Conservation (phyloP, 2,888 invertebrate genomes). For the Drosophila mettleri region DNA sequence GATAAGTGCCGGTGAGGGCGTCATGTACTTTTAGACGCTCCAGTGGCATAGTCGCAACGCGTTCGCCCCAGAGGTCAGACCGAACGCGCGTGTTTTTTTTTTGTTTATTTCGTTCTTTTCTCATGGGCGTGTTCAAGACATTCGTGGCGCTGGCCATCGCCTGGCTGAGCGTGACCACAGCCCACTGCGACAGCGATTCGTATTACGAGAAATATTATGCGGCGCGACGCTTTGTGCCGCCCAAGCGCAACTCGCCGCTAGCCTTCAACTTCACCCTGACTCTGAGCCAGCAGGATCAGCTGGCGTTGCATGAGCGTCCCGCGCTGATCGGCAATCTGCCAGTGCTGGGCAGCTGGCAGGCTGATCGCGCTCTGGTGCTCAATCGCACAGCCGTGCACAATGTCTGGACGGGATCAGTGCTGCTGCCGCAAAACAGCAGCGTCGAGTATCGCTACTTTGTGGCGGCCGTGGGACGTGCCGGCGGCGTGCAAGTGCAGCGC, state of each 20-base stretch:
- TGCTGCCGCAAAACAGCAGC: constrained; percentile 88
- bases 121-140: constrained; percentile 39
- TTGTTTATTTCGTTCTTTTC: too few species aligned
- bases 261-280: constrained; percentile 70
- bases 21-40: background rate
- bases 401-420: constrained; percentile 88
- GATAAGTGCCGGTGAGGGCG: constrained; percentile 22
- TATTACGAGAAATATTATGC: constrained; percentile 83
- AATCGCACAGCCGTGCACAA: constrained; percentile 84
- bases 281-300: constrained; percentile 75
- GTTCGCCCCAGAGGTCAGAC: constrained; percentile 46
- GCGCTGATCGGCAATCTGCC: constrained; percentile 89
- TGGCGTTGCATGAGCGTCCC: constrained; percentile 87
- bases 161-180: constrained; percentile 67
- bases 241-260: constrained; percentile 67
- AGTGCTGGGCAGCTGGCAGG: constrained; percentile 90
- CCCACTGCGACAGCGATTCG: constrained; percentile 77
- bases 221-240: constrained; percentile 74
- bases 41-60: constrained; percentile 51
- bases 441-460: constrained; percentile 90
- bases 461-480: constrained; percentile 87
- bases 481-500: constrained; percentile 87
- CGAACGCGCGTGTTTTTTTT: constrained; percentile 16
- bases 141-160: constrained; percentile 56
- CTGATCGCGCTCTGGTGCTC: constrained; percentile 87